Percentiles rank a stretch among this genome's conserved stretches.
Conservation (phyloP, 2,888 invertebrate genomes). For the Protophormia terraenovae region DNA sequence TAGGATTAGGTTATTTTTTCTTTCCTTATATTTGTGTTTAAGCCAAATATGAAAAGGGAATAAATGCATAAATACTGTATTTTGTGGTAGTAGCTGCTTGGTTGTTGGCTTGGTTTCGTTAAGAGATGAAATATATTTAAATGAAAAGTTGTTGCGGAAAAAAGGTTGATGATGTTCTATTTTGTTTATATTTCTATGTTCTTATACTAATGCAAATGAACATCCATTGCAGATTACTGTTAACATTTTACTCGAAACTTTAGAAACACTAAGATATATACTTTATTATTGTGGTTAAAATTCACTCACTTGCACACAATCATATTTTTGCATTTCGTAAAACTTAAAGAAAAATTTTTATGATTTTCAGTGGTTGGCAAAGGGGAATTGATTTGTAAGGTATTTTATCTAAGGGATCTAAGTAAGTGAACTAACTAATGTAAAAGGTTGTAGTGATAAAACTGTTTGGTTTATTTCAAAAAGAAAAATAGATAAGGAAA, state of each 20-base stretch:
- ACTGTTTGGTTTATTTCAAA: neutral
- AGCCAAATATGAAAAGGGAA: conserved; percentile 38
- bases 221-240: neutral
- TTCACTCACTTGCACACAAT: neutral
- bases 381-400: neutral
- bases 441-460: neutral
- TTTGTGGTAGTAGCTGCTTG: conserved; percentile 28
- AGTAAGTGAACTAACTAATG: neutral
- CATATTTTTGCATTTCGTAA: conserved; percentile 30
- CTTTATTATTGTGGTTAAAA: conserved; percentile 43
- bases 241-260: neutral
- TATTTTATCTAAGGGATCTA: neutral
- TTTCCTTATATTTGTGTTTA: neutral
- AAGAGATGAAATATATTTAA: conserved; percentile 47
- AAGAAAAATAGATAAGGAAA: neutral
- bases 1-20: conserved; percentile 53
- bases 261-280: conserved; percentile 15
- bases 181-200: neutral
- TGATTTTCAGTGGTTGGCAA: neutral
- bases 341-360: neutral
- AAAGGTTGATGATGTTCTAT: conserved; percentile 23
- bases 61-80: conserved; percentile 29
- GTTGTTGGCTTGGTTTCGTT: conserved; percentile 1
- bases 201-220: neutral
- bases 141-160: neutral